Evolutionary conservation across 2,113 vertebrate species (phyloP), one percentile per base, ranked within the genome.

Genomic region (Leucopsar rothschildi): DNA sequence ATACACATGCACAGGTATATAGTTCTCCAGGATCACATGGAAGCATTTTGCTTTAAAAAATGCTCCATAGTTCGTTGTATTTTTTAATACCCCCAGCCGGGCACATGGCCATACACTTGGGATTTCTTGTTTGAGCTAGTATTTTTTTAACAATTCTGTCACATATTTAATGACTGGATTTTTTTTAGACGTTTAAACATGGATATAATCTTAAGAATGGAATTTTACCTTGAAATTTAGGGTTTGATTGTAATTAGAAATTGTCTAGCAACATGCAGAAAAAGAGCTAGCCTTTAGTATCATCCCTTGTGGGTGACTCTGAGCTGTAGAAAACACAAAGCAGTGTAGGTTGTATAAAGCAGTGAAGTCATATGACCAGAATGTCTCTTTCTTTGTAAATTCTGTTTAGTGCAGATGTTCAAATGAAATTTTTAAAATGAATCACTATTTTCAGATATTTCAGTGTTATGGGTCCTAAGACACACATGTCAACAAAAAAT

Each of bases 381-480:
- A 75, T 44, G 39, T 87, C n/a, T 69, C 39, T 83, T 72, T 69
- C 86, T 95, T 81, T 81, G 72, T 94, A 89, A 94, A 82, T 95
- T 95, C 86, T 96, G 50, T 91, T 70, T 78, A 79, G 84, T 90
- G 82, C 95, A 93, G 86, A 91, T 71, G 52, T 83, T 88, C 92
- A 69, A 96, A 92, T 86, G 53, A 68, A 90, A 63, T 91, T 93
- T 96, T 89, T 65, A 63, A 96, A 95, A 72, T 86, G 39, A 87
- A 82, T 94, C 66, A 60, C 71, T 79, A 13, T 96, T 97, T 97
- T 95, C 93, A 79, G 81, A 77, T 89, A 61, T 65, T 86, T 97
- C 64, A 60, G 57, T 76, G 66, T 97, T 97, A 90, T 70, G 71
- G 35, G 60, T 92, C 78, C 66, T 95, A 75, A 96, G 80, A 94